Conservation (phyloP, 1,140 invertebrate genomes). For the Trypoxylus dichotomus region DNA sequence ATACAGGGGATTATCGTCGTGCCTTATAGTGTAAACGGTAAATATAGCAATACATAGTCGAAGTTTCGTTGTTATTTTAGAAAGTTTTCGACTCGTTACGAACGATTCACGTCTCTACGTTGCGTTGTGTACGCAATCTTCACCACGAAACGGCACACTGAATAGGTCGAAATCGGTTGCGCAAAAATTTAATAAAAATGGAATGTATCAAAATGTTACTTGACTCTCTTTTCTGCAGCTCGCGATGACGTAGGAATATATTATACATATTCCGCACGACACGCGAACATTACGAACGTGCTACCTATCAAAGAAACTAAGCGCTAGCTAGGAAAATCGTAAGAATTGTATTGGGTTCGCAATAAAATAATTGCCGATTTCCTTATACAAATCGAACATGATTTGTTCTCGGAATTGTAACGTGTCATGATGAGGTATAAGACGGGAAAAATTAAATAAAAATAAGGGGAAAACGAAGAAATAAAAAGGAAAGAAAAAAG, state of each 20-base stretch:
- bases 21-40: background rate
- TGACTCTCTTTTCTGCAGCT: background rate
- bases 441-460: too few relatives aligned
- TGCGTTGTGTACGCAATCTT: background rate
- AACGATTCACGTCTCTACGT: background rate
- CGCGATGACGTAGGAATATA: background rate
- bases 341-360: too few relatives aligned
- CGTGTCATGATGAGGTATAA: too few relatives aligned
- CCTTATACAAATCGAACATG: too few relatives aligned
- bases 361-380: too few relatives aligned
- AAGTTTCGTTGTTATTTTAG: background rate
- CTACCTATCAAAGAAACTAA: too few relatives aligned
- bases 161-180: slow-evolving; percentile 2
- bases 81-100: slow-evolving; percentile 1
- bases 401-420: too few relatives aligned
- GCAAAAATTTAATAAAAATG: background rate
- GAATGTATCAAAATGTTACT: slow-evolving; percentile 3
- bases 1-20: background rate
- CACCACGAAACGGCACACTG: slow-evolving; percentile 1
- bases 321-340: too few relatives aligned
- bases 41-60: background rate
- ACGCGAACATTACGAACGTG: background rate
- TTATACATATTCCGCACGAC: background rate
- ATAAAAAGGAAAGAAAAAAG: too few relatives aligned
- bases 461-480: too few relatives aligned